These are phyloP conservation scores for Andrena dorsata DNA, from an alignment of 2,888 invertebrate genomes.

Conservation along the genomic window DNA sequence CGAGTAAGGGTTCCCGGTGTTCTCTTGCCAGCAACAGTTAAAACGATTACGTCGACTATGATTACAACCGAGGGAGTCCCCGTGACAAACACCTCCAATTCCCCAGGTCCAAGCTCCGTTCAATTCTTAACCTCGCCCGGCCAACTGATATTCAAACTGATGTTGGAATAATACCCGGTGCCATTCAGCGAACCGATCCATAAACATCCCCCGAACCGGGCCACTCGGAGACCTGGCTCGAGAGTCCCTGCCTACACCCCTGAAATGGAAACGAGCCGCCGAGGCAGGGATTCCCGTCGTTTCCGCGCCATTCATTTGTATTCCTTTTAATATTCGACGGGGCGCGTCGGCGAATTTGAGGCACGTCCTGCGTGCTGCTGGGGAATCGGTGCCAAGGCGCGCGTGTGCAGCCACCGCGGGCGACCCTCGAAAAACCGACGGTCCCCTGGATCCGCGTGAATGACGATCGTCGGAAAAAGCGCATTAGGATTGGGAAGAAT, in stretches of 20 bases:
- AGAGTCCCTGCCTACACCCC: too few relatives aligned
- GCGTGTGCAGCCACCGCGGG: not conserved
- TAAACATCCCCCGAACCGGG: not conserved
- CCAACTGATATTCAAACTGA: too few relatives aligned
- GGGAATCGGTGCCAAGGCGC: conserved; percentile 45
- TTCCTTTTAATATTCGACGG: conserved; percentile 54
- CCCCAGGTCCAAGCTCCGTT: too few relatives aligned
- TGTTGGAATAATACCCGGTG: too few relatives aligned
- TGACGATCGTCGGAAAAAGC: conserved; percentile 49
- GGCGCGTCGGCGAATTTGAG: conserved; percentile 41
- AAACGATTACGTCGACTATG: too few relatives aligned
- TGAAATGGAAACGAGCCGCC: not conserved
- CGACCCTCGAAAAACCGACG: not conserved
- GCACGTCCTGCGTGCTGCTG: conserved; percentile 41
- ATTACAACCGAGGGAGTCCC: too few relatives aligned
- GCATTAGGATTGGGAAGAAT: conserved; percentile 60
- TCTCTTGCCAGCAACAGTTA: too few relatives aligned
- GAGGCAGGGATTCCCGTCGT: conserved; percentile 17
- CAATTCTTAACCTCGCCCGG: too few relatives aligned
- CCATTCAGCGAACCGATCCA: too few relatives aligned
- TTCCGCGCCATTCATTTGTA: conserved; percentile 40
- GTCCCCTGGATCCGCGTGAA: conserved; percentile 33
- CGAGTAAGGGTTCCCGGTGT: too few relatives aligned
- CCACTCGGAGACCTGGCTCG: too few relatives aligned
- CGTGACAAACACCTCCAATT: too few relatives aligned